Conservation (phyloP, 2,888 invertebrate genomes). For the Pandemis corylana region DNA sequence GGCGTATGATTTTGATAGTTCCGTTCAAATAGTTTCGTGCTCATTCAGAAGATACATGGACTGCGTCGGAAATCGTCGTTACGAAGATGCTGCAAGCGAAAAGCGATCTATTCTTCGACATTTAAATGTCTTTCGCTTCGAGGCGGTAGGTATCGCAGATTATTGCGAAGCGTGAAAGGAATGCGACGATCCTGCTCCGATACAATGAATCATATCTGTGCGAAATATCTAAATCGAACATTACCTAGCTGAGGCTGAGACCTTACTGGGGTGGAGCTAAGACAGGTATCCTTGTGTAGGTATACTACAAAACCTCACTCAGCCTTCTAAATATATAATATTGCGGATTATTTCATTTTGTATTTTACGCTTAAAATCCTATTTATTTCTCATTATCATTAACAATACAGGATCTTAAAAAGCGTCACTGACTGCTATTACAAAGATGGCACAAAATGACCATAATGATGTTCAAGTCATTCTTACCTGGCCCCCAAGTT, state of each 20-base stretch:
- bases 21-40: not conserved
- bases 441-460: no score
- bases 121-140: conserved; percentile 53
- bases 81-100: conserved; percentile 13
- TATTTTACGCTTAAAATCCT: no score
- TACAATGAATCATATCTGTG: conserved; percentile 44
- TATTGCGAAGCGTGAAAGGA: conserved; percentile 72
- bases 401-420: no score
- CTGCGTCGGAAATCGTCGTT: not conserved
- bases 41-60: not conserved
- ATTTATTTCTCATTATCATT: no score
- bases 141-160: conserved; percentile 56
- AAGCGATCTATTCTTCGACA: conserved; percentile 57
- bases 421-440: no score
- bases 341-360: not conserved
- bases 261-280: not conserved
- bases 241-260: conserved; percentile 20
- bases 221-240: conserved; percentile 30
- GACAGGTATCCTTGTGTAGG: not conserved
- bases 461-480: not conserved
- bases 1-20: conserved; percentile 1
- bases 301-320: not conserved
- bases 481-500: not conserved
- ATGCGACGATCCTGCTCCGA: conserved; percentile 61
- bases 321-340: not conserved